phyloP scores from a whole-genome alignment of 2,888 invertebrate genomes.

The Epinotia bilunana region DNA sequence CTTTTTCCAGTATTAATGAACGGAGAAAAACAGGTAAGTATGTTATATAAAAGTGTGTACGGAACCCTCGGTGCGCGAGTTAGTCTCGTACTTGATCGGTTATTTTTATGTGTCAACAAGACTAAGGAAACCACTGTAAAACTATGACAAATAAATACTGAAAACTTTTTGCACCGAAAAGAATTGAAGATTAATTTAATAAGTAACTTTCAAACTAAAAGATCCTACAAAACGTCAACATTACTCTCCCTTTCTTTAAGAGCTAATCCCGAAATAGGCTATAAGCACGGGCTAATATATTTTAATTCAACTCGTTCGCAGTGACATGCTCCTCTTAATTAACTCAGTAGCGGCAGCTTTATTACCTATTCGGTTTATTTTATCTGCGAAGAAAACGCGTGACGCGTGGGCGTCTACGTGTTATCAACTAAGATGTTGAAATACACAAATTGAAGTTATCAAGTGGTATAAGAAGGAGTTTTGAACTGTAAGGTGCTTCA shows the following conservation, averaged over 20 bases:
- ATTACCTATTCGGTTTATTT: slow-evolving; percentile 56
- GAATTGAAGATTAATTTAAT: neutral
- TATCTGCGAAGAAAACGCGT: slow-evolving; percentile 51
- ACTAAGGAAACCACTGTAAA: no score
- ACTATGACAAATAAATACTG: no score
- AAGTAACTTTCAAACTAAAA: neutral
- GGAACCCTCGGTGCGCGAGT: no score
- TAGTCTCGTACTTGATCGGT: no score
- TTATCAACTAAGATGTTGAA: slow-evolving; percentile 44
- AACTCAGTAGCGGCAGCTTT: slow-evolving; percentile 57
- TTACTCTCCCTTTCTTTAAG: slow-evolving; percentile 31
- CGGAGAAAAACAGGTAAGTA: no score
- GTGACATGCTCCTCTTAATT: slow-evolving; percentile 59
- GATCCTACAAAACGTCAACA: slow-evolving; percentile 13
- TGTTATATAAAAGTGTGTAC: no score
- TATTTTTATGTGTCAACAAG: no score
- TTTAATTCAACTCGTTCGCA: slow-evolving; percentile 58
- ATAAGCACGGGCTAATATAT: slow-evolving; percentile 54
- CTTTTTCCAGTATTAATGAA: no score
- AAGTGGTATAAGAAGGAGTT: neutral
- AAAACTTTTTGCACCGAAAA: no score
- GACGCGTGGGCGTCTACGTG: slow-evolving; percentile 49
- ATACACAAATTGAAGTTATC: slow-evolving; percentile 16
- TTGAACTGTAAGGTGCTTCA: neutral
- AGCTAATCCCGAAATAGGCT: slow-evolving; percentile 54